Conservation (phyloP, 53 echinoderm and acorn worm species). For the Temnopleurus reevesii region DNA sequence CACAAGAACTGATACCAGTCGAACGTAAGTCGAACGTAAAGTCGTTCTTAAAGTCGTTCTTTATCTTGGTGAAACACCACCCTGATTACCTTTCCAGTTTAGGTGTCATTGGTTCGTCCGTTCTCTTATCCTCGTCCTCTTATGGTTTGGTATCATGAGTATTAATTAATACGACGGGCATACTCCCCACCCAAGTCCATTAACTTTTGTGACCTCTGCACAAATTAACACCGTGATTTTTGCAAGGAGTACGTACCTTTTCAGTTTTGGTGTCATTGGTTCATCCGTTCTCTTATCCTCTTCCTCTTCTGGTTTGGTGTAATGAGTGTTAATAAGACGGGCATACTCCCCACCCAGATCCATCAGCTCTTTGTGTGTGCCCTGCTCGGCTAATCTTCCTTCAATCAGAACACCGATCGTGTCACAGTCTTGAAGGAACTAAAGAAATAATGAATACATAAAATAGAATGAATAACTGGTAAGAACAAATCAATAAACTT, state of each 20-base stretch:
- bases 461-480: too few species aligned
- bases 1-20: too few species aligned
- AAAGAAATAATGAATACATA: not conserved
- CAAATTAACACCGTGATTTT: too few species aligned
- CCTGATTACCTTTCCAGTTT: conserved; percentile 35
- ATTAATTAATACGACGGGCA: conserved; percentile 70
- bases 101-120: conserved; percentile 32
- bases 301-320: conserved; percentile 76
- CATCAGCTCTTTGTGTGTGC: conserved; percentile 77
- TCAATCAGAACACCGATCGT: conserved; percentile 65
- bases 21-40: too few species aligned
- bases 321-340: conserved; percentile 75
- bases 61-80: too few species aligned
- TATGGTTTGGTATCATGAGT: conserved; percentile 81
- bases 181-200: conserved; percentile 77
- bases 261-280: conserved; percentile 36
- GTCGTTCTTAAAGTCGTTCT: too few species aligned
- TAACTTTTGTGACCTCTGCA: conserved; percentile 72
- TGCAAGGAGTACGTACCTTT: too few species aligned
- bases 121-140: conserved; percentile 59
- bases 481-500: too few species aligned
- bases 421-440: conserved; percentile 92
- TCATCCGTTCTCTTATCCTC: conserved; percentile 38
- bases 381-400: conserved; percentile 75
- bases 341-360: conserved; percentile 69